phyloP scores from a whole-genome alignment of 2,888 invertebrate genomes.

The Hypomecis punctinalis region DNA sequence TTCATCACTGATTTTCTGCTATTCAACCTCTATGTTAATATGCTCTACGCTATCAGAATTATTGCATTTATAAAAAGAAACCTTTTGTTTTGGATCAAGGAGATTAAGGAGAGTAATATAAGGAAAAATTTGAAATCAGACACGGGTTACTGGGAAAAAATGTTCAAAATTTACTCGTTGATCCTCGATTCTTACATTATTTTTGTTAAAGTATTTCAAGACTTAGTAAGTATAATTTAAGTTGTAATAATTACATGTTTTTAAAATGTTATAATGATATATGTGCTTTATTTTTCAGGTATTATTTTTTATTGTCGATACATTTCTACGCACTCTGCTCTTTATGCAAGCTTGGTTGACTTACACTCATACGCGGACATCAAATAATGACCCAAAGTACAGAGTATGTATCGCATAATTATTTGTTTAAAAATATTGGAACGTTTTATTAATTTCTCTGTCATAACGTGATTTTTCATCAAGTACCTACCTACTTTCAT shows the following conservation, averaged over 20 bases:
- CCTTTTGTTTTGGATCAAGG: conserved; percentile 7
- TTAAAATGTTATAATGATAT: too few species aligned
- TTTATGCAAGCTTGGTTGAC: conserved; percentile 14
- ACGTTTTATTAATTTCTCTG: too few species aligned
- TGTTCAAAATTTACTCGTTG: conserved; percentile 16
- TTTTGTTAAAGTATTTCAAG: conserved; percentile 22
- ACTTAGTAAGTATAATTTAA: neutral
- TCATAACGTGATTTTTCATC: too few species aligned
- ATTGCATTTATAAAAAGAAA: conserved; percentile 2
- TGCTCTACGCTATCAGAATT: conserved; percentile 20
- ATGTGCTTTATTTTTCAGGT: conserved; percentile 13
- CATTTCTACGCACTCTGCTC: conserved; percentile 14
- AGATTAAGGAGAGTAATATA: conserved; percentile 8
- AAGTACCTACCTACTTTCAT: too few species aligned
- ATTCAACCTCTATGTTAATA: conserved; percentile 13
- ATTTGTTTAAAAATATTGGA: too few species aligned
- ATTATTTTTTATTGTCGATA: conserved; percentile 11
- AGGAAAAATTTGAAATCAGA: neutral
- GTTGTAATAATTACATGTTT: too few species aligned
- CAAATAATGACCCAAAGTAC: conserved; percentile 5
- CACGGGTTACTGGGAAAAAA: conserved; percentile 20
- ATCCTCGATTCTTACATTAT: conserved; percentile 21
- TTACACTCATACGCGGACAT: neutral
- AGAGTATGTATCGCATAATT: neutral
- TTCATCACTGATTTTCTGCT: neutral